Base-by-base conservation (phyloP, 2,888 invertebrate species). In the Ornithoptera alexandrae region DNA sequence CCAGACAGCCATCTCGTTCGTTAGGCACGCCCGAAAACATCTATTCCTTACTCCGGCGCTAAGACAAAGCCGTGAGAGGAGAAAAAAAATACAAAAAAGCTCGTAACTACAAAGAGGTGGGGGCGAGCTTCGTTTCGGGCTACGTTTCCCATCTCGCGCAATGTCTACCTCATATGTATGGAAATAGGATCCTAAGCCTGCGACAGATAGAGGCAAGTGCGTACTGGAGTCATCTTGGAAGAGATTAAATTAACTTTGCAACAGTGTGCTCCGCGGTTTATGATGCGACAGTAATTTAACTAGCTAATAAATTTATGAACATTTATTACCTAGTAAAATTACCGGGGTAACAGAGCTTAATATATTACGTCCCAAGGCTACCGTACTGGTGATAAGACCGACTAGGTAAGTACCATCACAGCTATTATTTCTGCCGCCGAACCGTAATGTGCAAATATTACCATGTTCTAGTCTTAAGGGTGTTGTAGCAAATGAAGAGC, bases 121-220 rank as follows among this genome's bases (percentile, higher is more conserved):
- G 74, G 39, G 77, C 75, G 76, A 74, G 59, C 57, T 46, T 71
- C 72, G 73, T 73, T 76, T 76, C 73, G 77, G 74, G 66, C 72
- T 74, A 71, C 71, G 71, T 74, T 72, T 72, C 75, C 76, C 74
- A 73, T 76, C 76, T 78, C 79, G 76, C 76, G 76, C 80, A 77
- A 74, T 78, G 83, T 82, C 84, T 86, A 80, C 79, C 89, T 90
- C 88, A 88, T 90, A 89, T 90, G 90, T 88, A 90, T 89, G 89
- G 88, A 88, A 89, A 89, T 89, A 78, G 83, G 79, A 78, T 72
- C 78, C 78, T 84, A 79, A 83, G 83, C 81, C 74, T 72, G 76
- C 74, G 74, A 72, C 74, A 74, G 65, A 63, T 70, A 70, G 75
- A 67, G 73, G 70, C 36, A 72, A 30, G 72, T 71, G 64, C 68